Percentiles rank a stretch among this genome's conserved stretches.
phyloP scores from a whole-genome alignment of 2,888 invertebrate species.

The Drosophila pegasa region DNA sequence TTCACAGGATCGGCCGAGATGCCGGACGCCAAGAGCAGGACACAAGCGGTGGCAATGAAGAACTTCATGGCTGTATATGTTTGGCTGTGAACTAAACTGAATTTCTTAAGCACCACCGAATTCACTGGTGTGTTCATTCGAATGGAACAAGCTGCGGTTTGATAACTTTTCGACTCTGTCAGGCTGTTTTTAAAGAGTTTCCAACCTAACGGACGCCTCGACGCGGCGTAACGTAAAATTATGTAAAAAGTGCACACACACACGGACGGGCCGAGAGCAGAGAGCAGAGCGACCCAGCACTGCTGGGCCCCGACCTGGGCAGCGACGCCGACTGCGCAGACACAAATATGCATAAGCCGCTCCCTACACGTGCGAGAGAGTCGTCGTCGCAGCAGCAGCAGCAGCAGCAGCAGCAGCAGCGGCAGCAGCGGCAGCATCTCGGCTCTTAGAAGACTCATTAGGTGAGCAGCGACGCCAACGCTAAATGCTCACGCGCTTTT shows the following conservation, averaged over 20 bases:
- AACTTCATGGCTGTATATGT: conserved; percentile 78
- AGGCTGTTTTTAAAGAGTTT: conserved; percentile 85
- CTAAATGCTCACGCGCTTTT: conserved; percentile 65
- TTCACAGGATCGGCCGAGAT: conserved; percentile 79
- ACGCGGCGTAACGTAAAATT: conserved; percentile 74
- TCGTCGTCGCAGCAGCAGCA: too few species aligned
- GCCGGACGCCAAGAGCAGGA: conserved; percentile 82
- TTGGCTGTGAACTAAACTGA: conserved; percentile 57
- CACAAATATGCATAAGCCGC: conserved; percentile 49
- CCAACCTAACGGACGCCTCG: conserved; percentile 73
- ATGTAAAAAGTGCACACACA: conserved; percentile 71
- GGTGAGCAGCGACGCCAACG: conserved; percentile 54
- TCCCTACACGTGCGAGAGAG: conserved; percentile 56
- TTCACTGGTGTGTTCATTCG: conserved; percentile 85
- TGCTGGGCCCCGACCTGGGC: conserved; percentile 25
- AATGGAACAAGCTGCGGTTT: conserved; percentile 85
- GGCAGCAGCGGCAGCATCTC: conserved; percentile 44
- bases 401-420: conserved; percentile 9
- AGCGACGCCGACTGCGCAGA: conserved; percentile 41
- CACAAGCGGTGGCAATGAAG: conserved; percentile 81
- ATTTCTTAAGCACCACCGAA: conserved; percentile 82
- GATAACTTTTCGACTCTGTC: conserved; percentile 85
- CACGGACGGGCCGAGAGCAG: conserved; percentile 27
- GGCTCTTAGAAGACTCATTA: conserved; percentile 62
- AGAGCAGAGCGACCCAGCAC: conserved; percentile 34